Conservation (phyloP, 1,140 invertebrate genomes). For the Drosophila novamexicana region DNA sequence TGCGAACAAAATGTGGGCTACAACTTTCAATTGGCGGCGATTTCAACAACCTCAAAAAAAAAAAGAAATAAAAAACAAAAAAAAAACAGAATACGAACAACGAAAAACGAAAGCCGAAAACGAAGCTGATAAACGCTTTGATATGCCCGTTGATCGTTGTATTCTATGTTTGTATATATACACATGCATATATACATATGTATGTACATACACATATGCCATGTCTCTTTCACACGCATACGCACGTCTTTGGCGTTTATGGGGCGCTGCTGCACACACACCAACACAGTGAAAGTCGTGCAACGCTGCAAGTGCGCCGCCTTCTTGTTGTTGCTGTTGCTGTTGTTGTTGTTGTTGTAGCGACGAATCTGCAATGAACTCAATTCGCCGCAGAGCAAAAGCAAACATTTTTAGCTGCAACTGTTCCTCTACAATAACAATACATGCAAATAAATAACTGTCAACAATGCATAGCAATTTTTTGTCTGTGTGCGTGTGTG, state of each 20-base stretch:
- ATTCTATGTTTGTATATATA: slow-evolving; percentile 8
- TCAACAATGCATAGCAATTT: slow-evolving; percentile 45
- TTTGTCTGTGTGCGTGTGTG: slow-evolving; percentile 1
- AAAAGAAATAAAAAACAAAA: not conserved
- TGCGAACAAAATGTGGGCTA: slow-evolving; percentile 42
- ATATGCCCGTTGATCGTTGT: slow-evolving; percentile 39
- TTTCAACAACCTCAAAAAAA: slow-evolving; percentile 1
- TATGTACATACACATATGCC: slow-evolving; percentile 1
- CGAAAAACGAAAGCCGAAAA: slow-evolving; percentile 26
- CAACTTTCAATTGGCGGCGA: slow-evolving; percentile 48
- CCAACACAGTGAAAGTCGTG: slow-evolving; percentile 38
- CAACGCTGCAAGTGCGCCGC: slow-evolving; percentile 24
- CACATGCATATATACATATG: slow-evolving; percentile 6
- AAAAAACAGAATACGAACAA: not conserved
- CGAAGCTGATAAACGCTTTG: slow-evolving; percentile 52
- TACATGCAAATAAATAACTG: slow-evolving; percentile 34
- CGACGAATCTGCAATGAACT: slow-evolving; percentile 37
- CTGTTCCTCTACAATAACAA: not conserved
- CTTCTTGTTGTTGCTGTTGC: slow-evolving; percentile 9
- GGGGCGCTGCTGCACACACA: slow-evolving; percentile 16
- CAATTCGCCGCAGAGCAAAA: slow-evolving; percentile 46
- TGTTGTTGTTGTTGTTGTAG: slow-evolving; percentile 16
- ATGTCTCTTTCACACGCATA: not conserved
- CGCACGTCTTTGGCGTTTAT: slow-evolving; percentile 4
- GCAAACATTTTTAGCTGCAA: slow-evolving; percentile 35